Evolutionary conservation across 2,888 invertebrate genomes (phyloP).

Genomic region (Antitype chi): DNA sequence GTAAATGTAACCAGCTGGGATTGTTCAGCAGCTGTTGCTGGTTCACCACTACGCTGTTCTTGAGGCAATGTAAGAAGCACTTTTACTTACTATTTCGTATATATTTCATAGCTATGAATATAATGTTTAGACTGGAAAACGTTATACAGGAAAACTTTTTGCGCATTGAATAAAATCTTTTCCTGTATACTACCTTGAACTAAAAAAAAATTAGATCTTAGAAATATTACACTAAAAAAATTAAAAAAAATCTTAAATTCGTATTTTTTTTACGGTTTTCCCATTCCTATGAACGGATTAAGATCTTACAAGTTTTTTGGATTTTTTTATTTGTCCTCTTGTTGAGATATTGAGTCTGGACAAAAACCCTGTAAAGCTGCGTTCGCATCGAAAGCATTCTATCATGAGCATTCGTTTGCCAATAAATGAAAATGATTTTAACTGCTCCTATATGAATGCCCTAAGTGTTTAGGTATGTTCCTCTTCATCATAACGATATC

Average conservation of each 20-base stretch:
- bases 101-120: too few relatives aligned
- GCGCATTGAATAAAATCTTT: too few relatives aligned
- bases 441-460: not conserved
- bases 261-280: too few relatives aligned
- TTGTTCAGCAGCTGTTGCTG: slow-evolving; percentile 92
- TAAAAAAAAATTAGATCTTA: too few relatives aligned
- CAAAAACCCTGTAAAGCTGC: not conserved
- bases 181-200: too few relatives aligned
- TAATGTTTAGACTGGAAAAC: too few relatives aligned
- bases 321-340: too few relatives aligned
- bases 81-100: not conserved
- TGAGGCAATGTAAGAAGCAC: slow-evolving; percentile 92
- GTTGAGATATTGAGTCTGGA: not conserved
- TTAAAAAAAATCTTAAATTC: too few relatives aligned
- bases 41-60: slow-evolving; percentile 93
- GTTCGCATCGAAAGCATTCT: not conserved
- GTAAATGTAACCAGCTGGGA: slow-evolving; percentile 78
- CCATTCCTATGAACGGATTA: too few relatives aligned
- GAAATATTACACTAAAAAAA: too few relatives aligned
- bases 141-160: too few relatives aligned
- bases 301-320: too few relatives aligned
- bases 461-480: not conserved
- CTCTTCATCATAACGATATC: not conserved
- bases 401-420: not conserved
- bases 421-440: not conserved